Conservation (phyloP, 1,140 invertebrate species). For the Oryzaephilus surinamensis region DNA sequence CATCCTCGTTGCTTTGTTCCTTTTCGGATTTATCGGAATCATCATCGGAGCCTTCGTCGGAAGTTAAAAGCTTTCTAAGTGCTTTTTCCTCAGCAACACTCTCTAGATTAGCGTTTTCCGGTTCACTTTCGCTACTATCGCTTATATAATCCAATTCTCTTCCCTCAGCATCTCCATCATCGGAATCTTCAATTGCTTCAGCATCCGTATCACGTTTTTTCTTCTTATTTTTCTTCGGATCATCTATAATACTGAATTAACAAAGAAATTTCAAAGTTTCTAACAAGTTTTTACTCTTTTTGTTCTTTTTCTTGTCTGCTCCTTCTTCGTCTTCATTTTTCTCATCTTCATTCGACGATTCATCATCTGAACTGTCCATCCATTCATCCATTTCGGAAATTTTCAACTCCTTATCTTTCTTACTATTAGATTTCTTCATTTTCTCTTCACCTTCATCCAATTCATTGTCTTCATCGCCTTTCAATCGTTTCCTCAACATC, state of each 20-base stretch:
- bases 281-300: conserved; percentile 14
- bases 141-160: conserved; percentile 81
- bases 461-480: conserved; percentile 71
- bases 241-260: conserved; percentile 13
- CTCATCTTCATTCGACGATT: conserved; percentile 51
- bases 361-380: conserved; percentile 70
- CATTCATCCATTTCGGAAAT: conserved; percentile 93
- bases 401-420: conserved; percentile 51
- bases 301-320: conserved; percentile 50
- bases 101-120: conserved; percentile 46
- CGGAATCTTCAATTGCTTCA: conserved; percentile 89
- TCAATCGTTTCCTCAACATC: conserved; percentile 52
- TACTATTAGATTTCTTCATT: conserved; percentile 31
- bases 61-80: conserved; percentile 71
- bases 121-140: conserved; percentile 71
- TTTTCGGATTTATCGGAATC: conserved; percentile 58
- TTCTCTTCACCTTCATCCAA: conserved; percentile 61
- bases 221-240: conserved; percentile 48
- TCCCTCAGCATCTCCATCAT: conserved; percentile 93
- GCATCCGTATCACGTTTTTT: conserved; percentile 70
- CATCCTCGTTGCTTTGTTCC: conserved; percentile 42
- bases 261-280: not conserved
- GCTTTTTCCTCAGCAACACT: conserved; percentile 82
- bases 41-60: conserved; percentile 82
- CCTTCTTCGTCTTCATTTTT: conserved; percentile 55